Evolutionary conservation across 2,113 vertebrate genomes (phyloP).

Genomic region (Polypterus senegalus): DNA sequence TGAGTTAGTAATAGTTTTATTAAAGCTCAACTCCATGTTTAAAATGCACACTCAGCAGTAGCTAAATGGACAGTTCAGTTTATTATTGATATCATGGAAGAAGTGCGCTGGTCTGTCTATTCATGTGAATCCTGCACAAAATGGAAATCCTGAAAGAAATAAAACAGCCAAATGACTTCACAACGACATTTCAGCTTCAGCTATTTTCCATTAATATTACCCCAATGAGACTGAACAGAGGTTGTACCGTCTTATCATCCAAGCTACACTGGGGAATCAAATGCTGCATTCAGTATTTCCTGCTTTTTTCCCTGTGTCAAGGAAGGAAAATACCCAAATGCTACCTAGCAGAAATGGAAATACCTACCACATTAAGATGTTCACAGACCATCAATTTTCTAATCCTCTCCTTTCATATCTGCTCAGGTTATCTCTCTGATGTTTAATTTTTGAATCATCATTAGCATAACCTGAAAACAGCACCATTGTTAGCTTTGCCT

Average conservation of each 20-base stretch:
- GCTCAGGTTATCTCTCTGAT: constrained; percentile 28
- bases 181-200: constrained; percentile 29
- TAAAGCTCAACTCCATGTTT: too few relatives aligned
- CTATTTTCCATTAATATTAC: constrained; percentile 23
- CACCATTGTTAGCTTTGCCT: too few relatives aligned
- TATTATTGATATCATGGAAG: too few relatives aligned
- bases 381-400: constrained; percentile 37
- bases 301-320: constrained; percentile 1
- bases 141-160: constrained; percentile 9
- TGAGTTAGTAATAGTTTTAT: too few relatives aligned
- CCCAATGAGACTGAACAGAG: constrained; percentile 12
- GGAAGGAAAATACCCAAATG: constrained; percentile 10
- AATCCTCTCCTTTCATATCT: constrained; percentile 33
- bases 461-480: too few relatives aligned
- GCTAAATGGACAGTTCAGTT: neutral
- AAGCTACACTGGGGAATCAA: neutral
- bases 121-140: constrained; percentile 18
- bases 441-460: neutral
- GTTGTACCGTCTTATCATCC: constrained; percentile 15
- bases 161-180: constrained; percentile 17
- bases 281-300: neutral
- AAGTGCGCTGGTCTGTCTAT: constrained; percentile 12
- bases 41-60: too few relatives aligned
- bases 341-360: constrained; percentile 20
- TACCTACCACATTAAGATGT: constrained; percentile 16